These are phyloP conservation scores for Microcebus tavaratra DNA, from an alignment of 2,113 vertebrate species.

Conservation along the genomic window DNA sequence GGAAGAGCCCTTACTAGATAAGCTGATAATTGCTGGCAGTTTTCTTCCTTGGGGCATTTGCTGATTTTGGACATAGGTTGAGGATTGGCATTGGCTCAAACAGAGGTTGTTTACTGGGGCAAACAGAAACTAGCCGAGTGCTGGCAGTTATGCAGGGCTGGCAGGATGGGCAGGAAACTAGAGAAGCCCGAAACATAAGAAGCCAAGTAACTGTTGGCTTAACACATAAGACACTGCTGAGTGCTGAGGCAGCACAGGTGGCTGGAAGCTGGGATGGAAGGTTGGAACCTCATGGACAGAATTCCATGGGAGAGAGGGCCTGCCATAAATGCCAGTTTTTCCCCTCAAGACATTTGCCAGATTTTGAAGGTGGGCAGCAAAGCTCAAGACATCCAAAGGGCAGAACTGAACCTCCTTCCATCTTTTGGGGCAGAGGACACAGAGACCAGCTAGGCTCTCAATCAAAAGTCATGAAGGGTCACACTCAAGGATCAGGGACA, in stretches of 20 bases:
- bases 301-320: neutral
- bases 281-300: neutral
- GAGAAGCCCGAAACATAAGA: neutral
- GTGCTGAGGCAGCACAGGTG: neutral
- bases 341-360: neutral
- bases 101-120: neutral
- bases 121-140: neutral
- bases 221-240: accelerated
- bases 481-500: neutral
- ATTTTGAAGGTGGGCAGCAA: neutral
- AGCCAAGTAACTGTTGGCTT: neutral
- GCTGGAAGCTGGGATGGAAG: neutral
- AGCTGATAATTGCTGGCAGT: neutral
- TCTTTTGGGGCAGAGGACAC: neutral
- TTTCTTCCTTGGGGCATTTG: neutral
- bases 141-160: neutral
- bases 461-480: neutral
- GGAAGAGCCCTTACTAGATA: neutral
- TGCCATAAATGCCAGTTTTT: neutral
- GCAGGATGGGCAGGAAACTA: neutral
- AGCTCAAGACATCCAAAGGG: neutral
- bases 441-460: neutral
- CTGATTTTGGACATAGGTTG: neutral
- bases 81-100: neutral
- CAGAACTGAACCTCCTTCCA: neutral